Base-by-base conservation (phyloP, 2,113 vertebrate genomes). In the Phasianus colchicus region DNA sequence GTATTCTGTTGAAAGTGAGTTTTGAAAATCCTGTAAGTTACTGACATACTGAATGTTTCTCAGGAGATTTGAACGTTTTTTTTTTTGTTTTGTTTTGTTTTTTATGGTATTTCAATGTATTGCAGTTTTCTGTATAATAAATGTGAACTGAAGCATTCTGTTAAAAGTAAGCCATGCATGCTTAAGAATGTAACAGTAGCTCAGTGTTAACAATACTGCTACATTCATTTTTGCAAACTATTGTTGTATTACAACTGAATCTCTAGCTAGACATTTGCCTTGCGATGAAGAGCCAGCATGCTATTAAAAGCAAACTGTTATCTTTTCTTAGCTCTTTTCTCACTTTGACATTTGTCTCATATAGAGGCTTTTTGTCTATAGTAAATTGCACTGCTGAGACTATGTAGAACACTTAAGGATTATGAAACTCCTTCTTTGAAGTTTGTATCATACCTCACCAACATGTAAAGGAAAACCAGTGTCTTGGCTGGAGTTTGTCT, bases 121-220 rank as follows among this genome's bases (percentile, higher is more conserved):
- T 71, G 34, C 63, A 70, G 84, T 94, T 96, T 72, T 96, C 78
- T 80, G 67, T 21, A 17, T 57, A 86, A 82, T 78, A 91, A 95
- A 82, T 27, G 80, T 57, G 65, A 89, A 74, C 81, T 64, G 47
- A 95, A 65, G 79, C 70, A 58, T 58, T 94, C 86, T 83, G 61
- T 95, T 90, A 64, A 91, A 87, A 80, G 60, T 32, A 64, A 85
- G 70, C 79, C 86, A 40, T 50, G 71, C 91, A 72, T 77, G 36
- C 65, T 91, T 76, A 79, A 89, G 74, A 73, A 77, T 78, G 34
- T 89, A 92, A 89, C 80, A 94, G 77, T 19, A 80, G 66, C 80
- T 96, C 73, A 64, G 52, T 0, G 0, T 43, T 72, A 83, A 93
- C 86, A 63, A 90, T 65, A 55, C 70, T 43, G 65, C 72, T 74